These are phyloP conservation scores for Menidia beryllina DNA, from an alignment of 2,113 vertebrate genomes.

Conservation along the genomic window DNA sequence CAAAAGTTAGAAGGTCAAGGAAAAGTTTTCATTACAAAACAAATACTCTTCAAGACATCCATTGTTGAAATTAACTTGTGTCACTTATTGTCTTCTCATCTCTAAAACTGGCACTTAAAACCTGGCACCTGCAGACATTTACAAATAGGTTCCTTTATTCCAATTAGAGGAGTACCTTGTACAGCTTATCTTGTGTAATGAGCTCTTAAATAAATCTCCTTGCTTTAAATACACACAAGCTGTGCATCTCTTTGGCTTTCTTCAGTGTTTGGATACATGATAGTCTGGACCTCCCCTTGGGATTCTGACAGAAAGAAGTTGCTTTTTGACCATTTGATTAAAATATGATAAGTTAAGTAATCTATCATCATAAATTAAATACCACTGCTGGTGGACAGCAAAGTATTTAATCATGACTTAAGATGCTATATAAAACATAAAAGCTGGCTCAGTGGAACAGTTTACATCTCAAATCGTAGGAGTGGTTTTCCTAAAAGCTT, in stretches of 20 bases:
- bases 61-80: slow-evolving; percentile 50
- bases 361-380: slow-evolving; percentile 9
- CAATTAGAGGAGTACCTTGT: slow-evolving; percentile 64
- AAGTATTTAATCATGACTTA: neutral
- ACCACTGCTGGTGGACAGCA: slow-evolving; percentile 3
- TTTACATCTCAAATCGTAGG: no score
- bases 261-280: slow-evolving; percentile 56
- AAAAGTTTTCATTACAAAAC: slow-evolving; percentile 54
- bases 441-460: slow-evolving; percentile 3
- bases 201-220: slow-evolving; percentile 75
- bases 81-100: slow-evolving; percentile 52
- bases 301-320: neutral
- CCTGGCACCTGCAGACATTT: slow-evolving; percentile 44
- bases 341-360: neutral
- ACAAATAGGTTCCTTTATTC: slow-evolving; percentile 67
- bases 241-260: slow-evolving; percentile 46
- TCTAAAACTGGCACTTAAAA: slow-evolving; percentile 42
- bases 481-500: slow-evolving; percentile 40
- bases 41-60: slow-evolving; percentile 44
- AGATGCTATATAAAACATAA: slow-evolving; percentile 2
- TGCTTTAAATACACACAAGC: slow-evolving; percentile 71
- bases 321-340: neutral
- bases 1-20: slow-evolving; percentile 58
- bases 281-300: slow-evolving; percentile 23
- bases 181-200: slow-evolving; percentile 72